phyloP scores from a whole-genome alignment of 1,140 invertebrate species.

The Aphelenchoides besseyi region DNA sequence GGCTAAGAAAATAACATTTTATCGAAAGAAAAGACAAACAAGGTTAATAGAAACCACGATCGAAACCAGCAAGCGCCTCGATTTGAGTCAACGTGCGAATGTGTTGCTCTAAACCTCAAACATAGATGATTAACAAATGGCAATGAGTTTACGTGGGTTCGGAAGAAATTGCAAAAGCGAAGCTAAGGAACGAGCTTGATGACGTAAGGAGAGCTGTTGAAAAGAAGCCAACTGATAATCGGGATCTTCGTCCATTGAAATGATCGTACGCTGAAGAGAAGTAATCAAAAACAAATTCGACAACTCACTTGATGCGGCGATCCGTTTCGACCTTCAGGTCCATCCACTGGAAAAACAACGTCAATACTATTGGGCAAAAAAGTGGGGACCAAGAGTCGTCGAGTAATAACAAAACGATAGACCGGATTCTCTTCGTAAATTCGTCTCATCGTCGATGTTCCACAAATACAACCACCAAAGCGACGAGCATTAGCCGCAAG shows the following conservation, averaged over 20 bases:
- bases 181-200: constrained; percentile 4
- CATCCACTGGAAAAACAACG: constrained; percentile 7
- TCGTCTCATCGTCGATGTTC: not conserved
- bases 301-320: not conserved
- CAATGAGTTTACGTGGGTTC: not conserved
- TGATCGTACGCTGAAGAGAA: constrained; percentile 5
- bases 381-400: not conserved
- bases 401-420: not conserved
- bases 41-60: too few relatives aligned
- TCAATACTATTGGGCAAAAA: not conserved
- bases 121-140: too few relatives aligned
- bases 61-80: too few relatives aligned
- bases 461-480: constrained; percentile 9
- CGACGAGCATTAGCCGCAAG: constrained; percentile 1
- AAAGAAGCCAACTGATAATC: not conserved
- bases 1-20: too few relatives aligned
- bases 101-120: too few relatives aligned
- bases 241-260: constrained; percentile 2
- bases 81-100: too few relatives aligned
- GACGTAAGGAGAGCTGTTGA: not conserved
- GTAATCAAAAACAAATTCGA: not conserved
- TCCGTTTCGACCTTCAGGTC: constrained; percentile 5
- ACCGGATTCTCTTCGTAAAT: constrained; percentile 16
- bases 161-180: not conserved
- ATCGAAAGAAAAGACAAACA: too few relatives aligned